phyloP scores from a whole-genome alignment of 2,113 vertebrate genomes.

The Macaca mulatta region DNA sequence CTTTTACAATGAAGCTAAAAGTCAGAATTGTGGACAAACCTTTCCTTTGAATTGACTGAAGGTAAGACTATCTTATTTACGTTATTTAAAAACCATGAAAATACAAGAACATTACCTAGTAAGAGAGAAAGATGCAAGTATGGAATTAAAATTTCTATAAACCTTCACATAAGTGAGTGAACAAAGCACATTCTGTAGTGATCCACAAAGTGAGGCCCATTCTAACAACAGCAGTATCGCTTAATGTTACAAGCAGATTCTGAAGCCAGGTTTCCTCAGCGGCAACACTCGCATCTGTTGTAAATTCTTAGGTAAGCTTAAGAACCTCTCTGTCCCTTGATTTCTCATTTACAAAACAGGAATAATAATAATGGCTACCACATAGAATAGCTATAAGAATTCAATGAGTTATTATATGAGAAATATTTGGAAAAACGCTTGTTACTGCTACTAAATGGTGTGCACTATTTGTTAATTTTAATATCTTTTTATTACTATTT shows the following conservation, averaged over 20 bases:
- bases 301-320: not conserved
- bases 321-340: not conserved
- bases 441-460: not conserved
- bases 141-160: slow-evolving; percentile 40
- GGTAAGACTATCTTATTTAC: not conserved
- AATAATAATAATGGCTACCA: not conserved
- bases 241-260: not conserved
- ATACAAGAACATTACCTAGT: not conserved
- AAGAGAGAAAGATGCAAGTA: not conserved
- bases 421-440: not conserved
- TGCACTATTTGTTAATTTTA: not conserved
- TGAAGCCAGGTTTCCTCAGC: not conserved
- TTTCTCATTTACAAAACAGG: not conserved
- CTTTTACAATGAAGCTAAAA: slow-evolving; percentile 18
- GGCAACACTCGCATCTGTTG: not conserved
- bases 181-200: not conserved
- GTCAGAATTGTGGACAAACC: slow-evolving; percentile 45
- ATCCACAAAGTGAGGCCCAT: not conserved
- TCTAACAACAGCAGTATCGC: not conserved
- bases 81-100: slow-evolving; percentile 5
- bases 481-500: not conserved
- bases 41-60: slow-evolving; percentile 37
- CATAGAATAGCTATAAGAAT: not conserved
- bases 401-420: not conserved
- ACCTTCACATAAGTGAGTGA: not conserved